These are phyloP conservation scores for Globicephala melas DNA, from an alignment of 2,113 vertebrate species.

Conservation along the genomic window DNA sequence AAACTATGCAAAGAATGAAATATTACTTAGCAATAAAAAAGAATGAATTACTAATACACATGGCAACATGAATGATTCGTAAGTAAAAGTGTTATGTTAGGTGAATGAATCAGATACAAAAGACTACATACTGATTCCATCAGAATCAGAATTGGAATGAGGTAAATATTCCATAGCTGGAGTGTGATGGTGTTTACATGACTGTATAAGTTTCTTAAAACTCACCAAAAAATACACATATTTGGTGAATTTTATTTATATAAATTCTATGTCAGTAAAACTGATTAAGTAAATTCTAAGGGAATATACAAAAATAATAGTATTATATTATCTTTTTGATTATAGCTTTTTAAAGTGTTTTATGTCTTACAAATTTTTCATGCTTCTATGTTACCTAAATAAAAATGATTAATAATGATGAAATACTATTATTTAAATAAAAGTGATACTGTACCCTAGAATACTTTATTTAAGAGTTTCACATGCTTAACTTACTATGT, in stretches of 20 bases:
- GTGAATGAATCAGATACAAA: neutral
- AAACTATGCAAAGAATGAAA: neutral
- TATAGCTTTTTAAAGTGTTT: neutral
- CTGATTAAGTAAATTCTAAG: neutral
- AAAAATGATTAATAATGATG: neutral
- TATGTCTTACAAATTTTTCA: neutral
- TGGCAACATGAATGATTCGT: neutral
- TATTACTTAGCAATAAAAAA: neutral
- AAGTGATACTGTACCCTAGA: neutral
- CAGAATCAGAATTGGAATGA: neutral
- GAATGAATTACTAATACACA: neutral
- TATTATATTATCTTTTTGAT: neutral
- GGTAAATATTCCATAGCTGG: neutral
- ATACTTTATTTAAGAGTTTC: neutral
- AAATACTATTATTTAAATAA: conserved; percentile 1
- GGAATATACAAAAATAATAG: neutral
- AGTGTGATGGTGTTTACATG: neutral
- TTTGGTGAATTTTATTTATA: neutral
- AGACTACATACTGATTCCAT: neutral
- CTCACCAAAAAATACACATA: neutral
- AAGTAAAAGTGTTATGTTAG: neutral
- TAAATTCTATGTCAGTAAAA: neutral
- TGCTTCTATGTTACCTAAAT: neutral
- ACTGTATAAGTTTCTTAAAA: neutral
- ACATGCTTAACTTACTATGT: neutral